Evolutionary conservation across 2,113 vertebrate species (phyloP), one percentile per base, ranked within the genome.

Genomic region (Coturnix japonica): DNA sequence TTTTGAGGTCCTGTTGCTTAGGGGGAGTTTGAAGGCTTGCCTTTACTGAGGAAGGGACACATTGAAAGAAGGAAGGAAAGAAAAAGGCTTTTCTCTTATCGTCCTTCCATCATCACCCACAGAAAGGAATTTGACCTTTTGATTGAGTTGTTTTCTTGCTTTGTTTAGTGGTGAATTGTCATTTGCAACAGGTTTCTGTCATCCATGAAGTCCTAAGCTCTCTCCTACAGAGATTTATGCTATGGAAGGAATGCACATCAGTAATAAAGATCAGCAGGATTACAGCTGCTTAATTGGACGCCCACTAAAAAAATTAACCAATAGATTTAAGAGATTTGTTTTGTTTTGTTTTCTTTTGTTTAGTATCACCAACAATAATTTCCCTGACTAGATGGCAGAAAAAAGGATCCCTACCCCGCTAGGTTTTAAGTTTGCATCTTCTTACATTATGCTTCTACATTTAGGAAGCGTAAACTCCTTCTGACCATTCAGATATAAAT

Each of bases 191-290:
- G 89, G 81, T 85, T 67, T 81, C 92, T 93, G 90, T 81, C 90
- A 94, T 90, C 94, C 81, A 89, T 92, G 84, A 91, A 96, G 93
- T 70, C 72, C 83, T 91, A 63, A 96, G 67, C 95, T 95, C 93
- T 96, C 72, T 87, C 75, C 94, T 95, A 86, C 71, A 91, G 78
- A 78, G 73, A 93, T 95, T 87, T 94, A 80, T 82, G 89, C 94
- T 95, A 94, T 95, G 71, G 95, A 96, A 98, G 94, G 73, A 97
- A 96, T 97, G 94, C 94, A 94, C 92, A 83, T 79, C 74, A 89
- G 96, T 89, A 84, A 93, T 91, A 81, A 92, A 87, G 95, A 91
- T 93, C 93, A 94, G 95, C 81, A 70, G 88, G 95, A 95, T 94
- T 87, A 96, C 90, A 74, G 87, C 95, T 95, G 89, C 93, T 97